Percentiles rank a stretch among this genome's conserved stretches.
These are phyloP conservation scores for Papilio elwesi DNA, from an alignment of 2,888 invertebrate species.

Conservation along the genomic window DNA sequence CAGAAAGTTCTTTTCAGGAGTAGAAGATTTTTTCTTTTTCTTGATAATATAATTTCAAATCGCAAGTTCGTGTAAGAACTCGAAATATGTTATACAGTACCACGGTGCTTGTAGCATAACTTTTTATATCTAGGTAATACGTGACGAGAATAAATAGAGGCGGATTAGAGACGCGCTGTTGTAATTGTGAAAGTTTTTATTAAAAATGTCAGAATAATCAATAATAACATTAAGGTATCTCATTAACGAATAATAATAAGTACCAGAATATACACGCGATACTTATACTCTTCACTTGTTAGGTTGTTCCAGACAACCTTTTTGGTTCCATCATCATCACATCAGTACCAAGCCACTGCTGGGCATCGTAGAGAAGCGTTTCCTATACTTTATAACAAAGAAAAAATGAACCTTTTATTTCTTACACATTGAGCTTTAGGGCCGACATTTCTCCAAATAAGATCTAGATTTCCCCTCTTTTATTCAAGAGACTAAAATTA, in stretches of 20 bases:
- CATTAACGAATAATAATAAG: neutral
- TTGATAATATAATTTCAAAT: neutral
- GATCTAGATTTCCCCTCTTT: too few species aligned
- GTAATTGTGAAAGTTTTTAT: neutral
- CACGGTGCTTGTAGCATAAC: neutral
- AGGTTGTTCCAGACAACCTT: too few species aligned
- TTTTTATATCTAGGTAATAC: constrained; percentile 19
- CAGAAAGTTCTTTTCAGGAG: neutral
- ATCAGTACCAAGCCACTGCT: too few species aligned
- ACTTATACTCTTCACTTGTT: too few species aligned
- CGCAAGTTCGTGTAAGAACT: neutral
- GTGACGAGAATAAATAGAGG: constrained; percentile 7
- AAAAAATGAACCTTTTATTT: too few species aligned
- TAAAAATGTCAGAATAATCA: neutral
- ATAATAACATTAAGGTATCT: neutral
- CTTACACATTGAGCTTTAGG: too few species aligned
- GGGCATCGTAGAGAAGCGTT: too few species aligned
- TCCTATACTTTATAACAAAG: too few species aligned
- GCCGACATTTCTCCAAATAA: too few species aligned
- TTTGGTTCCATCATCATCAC: too few species aligned
- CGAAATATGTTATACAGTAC: neutral
- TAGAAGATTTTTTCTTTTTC: neutral
- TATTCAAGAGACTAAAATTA: too few species aligned
- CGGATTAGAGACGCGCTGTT: neutral
- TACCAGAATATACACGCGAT: neutral